Percentiles rank a stretch among this genome's conserved stretches.
Conservation (phyloP, 2,797 vertebrate genomes). For the Rhinogobio ventralis region DNA sequence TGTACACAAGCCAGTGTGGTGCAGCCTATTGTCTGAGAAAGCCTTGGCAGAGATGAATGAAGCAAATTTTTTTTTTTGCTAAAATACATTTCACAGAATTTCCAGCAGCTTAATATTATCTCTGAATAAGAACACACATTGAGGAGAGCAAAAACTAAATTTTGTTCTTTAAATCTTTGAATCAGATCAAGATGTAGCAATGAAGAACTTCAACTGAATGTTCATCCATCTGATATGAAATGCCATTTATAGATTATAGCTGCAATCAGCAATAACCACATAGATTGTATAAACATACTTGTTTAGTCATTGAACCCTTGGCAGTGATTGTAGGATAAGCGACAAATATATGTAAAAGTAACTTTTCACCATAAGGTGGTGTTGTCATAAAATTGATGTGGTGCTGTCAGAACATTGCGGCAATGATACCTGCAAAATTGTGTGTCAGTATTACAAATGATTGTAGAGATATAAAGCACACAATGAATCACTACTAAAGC, state of each 20-base stretch:
- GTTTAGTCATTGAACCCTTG: background rate
- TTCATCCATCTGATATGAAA: background rate
- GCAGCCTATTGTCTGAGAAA: background rate
- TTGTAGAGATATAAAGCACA: background rate
- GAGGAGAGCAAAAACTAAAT: background rate
- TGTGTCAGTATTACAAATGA: background rate
- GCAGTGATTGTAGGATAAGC: background rate
- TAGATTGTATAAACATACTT: background rate
- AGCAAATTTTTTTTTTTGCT: background rate
- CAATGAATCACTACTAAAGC: too few relatives aligned
- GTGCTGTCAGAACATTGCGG: background rate
- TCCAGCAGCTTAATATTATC: background rate
- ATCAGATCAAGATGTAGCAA: background rate
- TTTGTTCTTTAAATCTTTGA: background rate
- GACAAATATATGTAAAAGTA: background rate
- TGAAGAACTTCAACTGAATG: background rate
- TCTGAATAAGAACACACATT: background rate
- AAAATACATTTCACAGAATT: background rate
- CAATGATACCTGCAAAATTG: background rate
- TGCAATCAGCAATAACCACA: background rate
- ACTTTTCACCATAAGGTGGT: background rate
- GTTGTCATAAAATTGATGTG: background rate
- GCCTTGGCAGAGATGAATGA: constrained; percentile 25
- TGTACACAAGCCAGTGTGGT: background rate
- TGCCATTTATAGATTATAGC: background rate